A percentile compares a stretch with the other conserved stretches of the same genome.
phyloP scores from a whole-genome alignment of 37 sponge, comb jelly and placozoan genomes.

The Haliclona indistincta region DNA sequence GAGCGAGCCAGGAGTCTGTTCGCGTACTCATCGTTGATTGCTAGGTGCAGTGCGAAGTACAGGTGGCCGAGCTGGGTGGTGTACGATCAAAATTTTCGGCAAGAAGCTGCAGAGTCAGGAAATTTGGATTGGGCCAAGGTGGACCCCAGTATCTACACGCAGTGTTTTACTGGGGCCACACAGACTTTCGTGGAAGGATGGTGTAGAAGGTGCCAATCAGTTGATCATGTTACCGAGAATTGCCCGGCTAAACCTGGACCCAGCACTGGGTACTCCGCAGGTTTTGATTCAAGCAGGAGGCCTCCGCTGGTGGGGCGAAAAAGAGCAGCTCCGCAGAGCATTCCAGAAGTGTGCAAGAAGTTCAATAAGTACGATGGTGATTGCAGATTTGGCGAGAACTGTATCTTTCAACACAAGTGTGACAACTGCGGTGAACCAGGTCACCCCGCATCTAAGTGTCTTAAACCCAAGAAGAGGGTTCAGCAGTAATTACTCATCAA shows the following conservation, averaged over 20 bases:
- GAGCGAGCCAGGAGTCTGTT: constrained; percentile 15
- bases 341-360: constrained; percentile 9
- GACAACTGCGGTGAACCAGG: constrained; percentile 4
- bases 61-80: constrained; percentile 34
- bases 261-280: too few species aligned
- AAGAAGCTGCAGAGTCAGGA: constrained; percentile 26
- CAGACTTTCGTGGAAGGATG: constrained; percentile 2
- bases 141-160: constrained; percentile 35
- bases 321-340: not conserved
- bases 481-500: too few species aligned
- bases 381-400: constrained; percentile 28
- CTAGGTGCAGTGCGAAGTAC: constrained; percentile 22
- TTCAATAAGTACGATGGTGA: constrained; percentile 25
- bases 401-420: constrained; percentile 18
- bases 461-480: too few species aligned
- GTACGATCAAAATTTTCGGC: constrained; percentile 46
- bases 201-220: constrained; percentile 14
- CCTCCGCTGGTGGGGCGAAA: not conserved
- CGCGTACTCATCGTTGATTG: constrained; percentile 25
- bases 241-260: constrained; percentile 7
- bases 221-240: constrained; percentile 9
- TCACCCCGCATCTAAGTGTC: constrained; percentile 13
- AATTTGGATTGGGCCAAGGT: constrained; percentile 8
- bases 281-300: not conserved
- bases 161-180: constrained; percentile 22